These are phyloP conservation scores for Origma solitaria DNA, from an alignment of 2,113 vertebrate species.

Conservation along the genomic window DNA sequence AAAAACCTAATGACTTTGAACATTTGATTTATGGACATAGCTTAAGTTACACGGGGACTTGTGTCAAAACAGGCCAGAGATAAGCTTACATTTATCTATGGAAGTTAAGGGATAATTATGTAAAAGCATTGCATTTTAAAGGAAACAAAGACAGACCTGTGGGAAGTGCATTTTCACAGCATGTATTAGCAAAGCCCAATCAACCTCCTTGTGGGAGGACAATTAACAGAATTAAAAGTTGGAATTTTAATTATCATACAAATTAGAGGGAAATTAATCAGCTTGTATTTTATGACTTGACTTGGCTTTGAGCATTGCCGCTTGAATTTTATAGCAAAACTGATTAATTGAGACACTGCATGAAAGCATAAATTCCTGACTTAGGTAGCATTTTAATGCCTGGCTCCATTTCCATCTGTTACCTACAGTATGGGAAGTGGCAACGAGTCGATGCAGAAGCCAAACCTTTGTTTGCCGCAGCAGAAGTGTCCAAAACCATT, in stretches of 20 bases:
- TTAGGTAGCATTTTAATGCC: not conserved
- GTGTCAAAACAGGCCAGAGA: conserved; percentile 41
- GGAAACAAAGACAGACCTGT: conserved; percentile 57
- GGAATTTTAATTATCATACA: conserved; percentile 79
- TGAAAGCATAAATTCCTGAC: conserved; percentile 54
- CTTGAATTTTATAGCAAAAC: conserved; percentile 64
- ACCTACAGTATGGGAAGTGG: not conserved
- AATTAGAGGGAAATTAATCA: conserved; percentile 80
- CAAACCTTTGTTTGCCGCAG: not conserved
- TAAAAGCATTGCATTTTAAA: conserved; percentile 34
- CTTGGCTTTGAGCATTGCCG: conserved; percentile 38
- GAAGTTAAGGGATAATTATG: conserved; percentile 57
- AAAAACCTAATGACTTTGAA: conserved; percentile 50
- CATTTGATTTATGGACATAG: conserved; percentile 61
- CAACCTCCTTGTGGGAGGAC: conserved; percentile 74
- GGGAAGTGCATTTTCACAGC: conserved; percentile 59
- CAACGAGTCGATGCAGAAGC: not conserved
- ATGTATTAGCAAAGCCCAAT: conserved; percentile 63
- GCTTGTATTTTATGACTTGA: conserved; percentile 66
- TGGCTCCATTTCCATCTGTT: not conserved
- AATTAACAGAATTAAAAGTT: conserved; percentile 76
- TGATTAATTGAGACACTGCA: conserved; percentile 73
- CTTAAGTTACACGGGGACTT: not conserved
- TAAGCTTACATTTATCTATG: conserved; percentile 55
- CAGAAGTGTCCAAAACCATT: not conserved